Base-by-base conservation (phyloP, 2,113 vertebrate genomes). In the Cyphomyrus plagiostoma region DNA sequence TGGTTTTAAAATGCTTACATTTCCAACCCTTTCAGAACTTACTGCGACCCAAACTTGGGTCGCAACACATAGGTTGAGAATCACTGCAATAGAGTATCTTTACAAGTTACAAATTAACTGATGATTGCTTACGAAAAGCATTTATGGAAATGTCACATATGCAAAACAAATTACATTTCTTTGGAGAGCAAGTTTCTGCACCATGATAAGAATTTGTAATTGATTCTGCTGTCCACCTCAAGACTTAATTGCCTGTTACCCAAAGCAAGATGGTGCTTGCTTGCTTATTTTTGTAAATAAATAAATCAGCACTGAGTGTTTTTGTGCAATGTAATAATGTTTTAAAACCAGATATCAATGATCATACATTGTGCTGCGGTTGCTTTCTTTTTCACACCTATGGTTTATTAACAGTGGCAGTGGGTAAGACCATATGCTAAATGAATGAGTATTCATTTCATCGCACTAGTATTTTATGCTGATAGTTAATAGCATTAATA, bases 211-310 rank as follows among this genome's bases (percentile, higher is more conserved):
- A 80, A 80, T 19, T 80, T 80, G 74, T 80, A 80, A 80, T 80
- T 80, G 35, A 42, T 80, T 70, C 62, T 80, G 74, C 74, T 39
- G 74, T 35, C 35, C 35, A 80, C 74, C 74, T 80, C 39, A 42
- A 80, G 30, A 42, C 35, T 80, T 80, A 42, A 8, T 80, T 19
- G 35, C 30, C 30, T 80, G 74, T 80, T 80, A 80, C 74, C 17
- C 4, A 42, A 42, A 70, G 62, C n/a, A 70, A 80, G 35, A 42
- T 2, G 74, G 35, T 80, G 35, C 74, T 80, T 80, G 30, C 30
- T 39, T 77, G 52, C 17, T 53, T 53, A 53, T 53, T 84, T 84
- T 84, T 84, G 45, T 84, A 84, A 84, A 84, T 84, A 84, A 84
- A 84, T 80, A 80, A 80, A 80, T 80, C 74, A 35, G 30, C 15